phyloP scores from a whole-genome alignment of 2,888 invertebrate genomes.

The Horisme vitalbata region DNA sequence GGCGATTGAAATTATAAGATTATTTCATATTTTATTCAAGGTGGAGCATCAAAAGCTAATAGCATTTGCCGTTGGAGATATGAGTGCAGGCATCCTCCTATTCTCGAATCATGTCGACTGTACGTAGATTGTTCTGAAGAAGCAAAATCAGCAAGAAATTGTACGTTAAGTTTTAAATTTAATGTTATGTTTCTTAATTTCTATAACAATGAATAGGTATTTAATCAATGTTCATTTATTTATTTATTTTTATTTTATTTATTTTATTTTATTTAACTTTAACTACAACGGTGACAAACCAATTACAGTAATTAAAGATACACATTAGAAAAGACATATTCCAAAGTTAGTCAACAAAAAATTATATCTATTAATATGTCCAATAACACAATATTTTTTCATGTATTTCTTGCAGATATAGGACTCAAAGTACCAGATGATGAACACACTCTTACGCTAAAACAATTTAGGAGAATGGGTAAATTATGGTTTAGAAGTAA shows the following conservation, averaged over 20 bases:
- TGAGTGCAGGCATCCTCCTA: constrained; percentile 38
- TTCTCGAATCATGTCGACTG: constrained; percentile 53
- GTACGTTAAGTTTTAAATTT: constrained; percentile 6
- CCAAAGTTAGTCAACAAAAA: too few species aligned
- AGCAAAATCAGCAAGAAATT: constrained; percentile 12
- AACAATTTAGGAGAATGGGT: constrained; percentile 52
- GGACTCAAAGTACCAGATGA: constrained; percentile 27
- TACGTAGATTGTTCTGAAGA: constrained; percentile 38
- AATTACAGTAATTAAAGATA: too few species aligned
- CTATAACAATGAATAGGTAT: too few species aligned
- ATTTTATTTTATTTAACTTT: too few species aligned
- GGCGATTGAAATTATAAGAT: not conserved
- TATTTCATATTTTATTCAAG: constrained; percentile 7
- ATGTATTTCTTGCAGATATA: constrained; percentile 2
- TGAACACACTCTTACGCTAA: constrained; percentile 30
- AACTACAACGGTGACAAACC: too few species aligned
- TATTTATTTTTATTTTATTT: too few species aligned
- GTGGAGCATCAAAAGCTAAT: constrained; percentile 3
- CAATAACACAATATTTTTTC: too few species aligned
- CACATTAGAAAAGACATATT: too few species aligned
- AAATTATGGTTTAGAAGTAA: constrained; percentile 22
- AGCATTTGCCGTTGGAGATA: constrained; percentile 56
- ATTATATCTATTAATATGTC: too few species aligned
- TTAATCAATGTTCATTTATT: too few species aligned
- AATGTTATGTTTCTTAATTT: too few species aligned